These are phyloP conservation scores for Eremobia ochroleuca DNA, from an alignment of 2,888 invertebrate species.

Conservation along the genomic window DNA sequence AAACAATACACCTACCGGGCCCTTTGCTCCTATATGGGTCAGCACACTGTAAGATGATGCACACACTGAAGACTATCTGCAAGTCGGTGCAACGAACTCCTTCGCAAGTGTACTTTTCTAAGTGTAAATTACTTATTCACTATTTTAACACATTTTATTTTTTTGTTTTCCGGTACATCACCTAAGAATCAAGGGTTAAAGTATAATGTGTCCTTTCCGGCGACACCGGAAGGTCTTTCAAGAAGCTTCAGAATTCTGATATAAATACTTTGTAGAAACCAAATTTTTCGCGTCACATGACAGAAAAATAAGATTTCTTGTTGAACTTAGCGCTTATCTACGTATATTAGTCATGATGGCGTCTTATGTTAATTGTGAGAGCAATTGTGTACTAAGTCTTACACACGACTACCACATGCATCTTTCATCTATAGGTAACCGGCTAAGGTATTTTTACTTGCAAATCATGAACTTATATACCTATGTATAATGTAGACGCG, in stretches of 20 bases:
- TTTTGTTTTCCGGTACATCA: background rate
- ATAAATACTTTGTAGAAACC: background rate
- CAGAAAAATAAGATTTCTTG: background rate
- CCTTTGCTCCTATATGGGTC: constrained; percentile 35
- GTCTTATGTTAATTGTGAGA: constrained; percentile 15
- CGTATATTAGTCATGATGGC: constrained; percentile 17
- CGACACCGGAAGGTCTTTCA: background rate
- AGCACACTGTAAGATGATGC: constrained; percentile 29
- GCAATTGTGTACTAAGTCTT: constrained; percentile 7
- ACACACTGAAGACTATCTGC: constrained; percentile 27
- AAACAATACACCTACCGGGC: constrained; percentile 54
- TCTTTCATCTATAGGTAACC: constrained; percentile 7
- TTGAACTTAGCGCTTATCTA: constrained; percentile 22
- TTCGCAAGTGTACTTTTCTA: constrained; percentile 10
- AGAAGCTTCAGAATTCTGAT: background rate
- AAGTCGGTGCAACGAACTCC: constrained; percentile 41
- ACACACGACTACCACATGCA: background rate
- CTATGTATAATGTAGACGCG: background rate
- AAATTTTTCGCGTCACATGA: background rate
- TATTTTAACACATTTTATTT: background rate
- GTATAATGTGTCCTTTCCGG: background rate
- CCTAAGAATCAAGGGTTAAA: background rate
- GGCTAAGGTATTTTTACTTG: background rate
- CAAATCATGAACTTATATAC: background rate
- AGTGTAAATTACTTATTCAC: background rate